Percentiles rank a stretch among this genome's conserved stretches.
Evolutionary conservation across 2,888 invertebrate species (phyloP).

Genomic region (Metalampra italica): DNA sequence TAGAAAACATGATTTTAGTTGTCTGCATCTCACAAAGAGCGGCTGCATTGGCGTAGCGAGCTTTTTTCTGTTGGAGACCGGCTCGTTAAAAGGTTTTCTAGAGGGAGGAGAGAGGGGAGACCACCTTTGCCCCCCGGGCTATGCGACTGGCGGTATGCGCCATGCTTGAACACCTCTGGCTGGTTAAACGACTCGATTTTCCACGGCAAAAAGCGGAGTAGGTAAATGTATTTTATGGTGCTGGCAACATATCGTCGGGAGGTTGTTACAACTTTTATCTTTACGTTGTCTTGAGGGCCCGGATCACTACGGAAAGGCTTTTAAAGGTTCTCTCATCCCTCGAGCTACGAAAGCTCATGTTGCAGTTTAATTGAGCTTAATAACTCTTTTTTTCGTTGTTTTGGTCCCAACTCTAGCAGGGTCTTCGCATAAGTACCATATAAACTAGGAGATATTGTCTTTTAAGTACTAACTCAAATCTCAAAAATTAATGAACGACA

Average conservation of each 20-base stretch:
- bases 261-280: conserved; percentile 56
- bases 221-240: conserved; percentile 63
- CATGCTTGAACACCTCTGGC: background rate
- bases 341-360: conserved; percentile 45
- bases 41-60: no score
- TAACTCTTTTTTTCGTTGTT: background rate
- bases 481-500: no score
- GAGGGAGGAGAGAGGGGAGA: no score
- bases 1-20: no score
- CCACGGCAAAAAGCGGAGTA: conserved; percentile 57
- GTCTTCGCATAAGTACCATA: no score
- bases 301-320: conserved; percentile 59
- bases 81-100: no score
- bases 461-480: no score
- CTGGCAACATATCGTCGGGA: conserved; percentile 50
- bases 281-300: conserved; percentile 56
- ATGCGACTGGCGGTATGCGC: no score
- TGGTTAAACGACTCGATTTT: conserved; percentile 8
- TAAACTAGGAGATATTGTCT: no score
- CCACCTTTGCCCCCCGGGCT: no score
- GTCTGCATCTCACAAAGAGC: no score
- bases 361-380: background rate
- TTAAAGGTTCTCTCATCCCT: conserved; percentile 61
- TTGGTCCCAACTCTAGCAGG: background rate
- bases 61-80: no score